Conservation (phyloP, 2,113 vertebrate species). For the Mirounga angustirostris region DNA sequence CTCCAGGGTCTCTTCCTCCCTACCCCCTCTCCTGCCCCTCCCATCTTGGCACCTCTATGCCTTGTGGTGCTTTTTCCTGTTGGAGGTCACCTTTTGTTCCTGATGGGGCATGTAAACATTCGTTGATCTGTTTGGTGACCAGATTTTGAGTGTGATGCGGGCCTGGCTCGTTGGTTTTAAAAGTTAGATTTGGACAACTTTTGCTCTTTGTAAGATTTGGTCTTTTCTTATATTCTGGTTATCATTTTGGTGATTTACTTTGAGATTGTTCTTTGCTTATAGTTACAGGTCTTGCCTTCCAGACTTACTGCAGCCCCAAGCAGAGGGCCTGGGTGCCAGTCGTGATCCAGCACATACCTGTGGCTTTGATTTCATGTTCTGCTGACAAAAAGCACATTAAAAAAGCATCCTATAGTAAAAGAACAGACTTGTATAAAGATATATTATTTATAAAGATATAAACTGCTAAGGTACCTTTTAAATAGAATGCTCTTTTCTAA, state of each 20-base stretch:
- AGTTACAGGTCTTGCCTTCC: background rate
- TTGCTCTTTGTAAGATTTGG: conserved; percentile 13
- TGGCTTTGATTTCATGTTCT: conserved; percentile 42
- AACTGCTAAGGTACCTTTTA: background rate
- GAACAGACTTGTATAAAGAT: background rate
- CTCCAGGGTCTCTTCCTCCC: background rate
- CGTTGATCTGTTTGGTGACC: background rate
- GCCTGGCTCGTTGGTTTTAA: background rate
- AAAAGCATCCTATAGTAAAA: conserved; percentile 42
- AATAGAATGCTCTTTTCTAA: background rate
- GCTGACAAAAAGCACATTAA: conserved; percentile 14
- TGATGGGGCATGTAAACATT: background rate
- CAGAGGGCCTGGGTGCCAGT: background rate
- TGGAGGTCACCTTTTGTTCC: background rate
- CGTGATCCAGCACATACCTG: background rate
- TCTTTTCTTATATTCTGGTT: conserved; percentile 1
- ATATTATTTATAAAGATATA: background rate
- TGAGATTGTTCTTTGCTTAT: conserved; percentile 33
- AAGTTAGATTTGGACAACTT: conserved; percentile 13
- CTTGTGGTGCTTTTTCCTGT: background rate
- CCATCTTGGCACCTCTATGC: background rate
- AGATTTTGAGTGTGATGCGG: background rate
- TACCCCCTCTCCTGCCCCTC: background rate
- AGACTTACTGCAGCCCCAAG: background rate
- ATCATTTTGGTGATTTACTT: conserved; percentile 39